A percentile compares a stretch with the other conserved stretches of the same genome.
phyloP scores from a whole-genome alignment of 2,888 invertebrate species.

The Apoderus coryli region DNA sequence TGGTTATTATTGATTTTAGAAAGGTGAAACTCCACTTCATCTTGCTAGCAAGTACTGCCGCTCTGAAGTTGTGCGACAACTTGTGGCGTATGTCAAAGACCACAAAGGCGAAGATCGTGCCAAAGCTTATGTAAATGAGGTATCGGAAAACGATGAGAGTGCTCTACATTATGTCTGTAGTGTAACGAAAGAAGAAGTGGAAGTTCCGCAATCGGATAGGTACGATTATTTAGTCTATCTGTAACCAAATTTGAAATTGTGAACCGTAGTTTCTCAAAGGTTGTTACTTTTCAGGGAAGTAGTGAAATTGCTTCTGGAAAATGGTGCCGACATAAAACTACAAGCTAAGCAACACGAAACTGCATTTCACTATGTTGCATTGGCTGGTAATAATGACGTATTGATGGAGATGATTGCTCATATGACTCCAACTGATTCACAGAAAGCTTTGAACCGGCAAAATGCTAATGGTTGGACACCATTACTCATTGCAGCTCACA shows the following conservation, averaged over 20 bases:
- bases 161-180: constrained; percentile 91
- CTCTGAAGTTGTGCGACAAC: constrained; percentile 72
- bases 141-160: constrained; percentile 85
- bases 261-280: not conserved
- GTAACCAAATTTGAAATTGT: not conserved
- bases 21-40: constrained; percentile 90
- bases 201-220: constrained; percentile 20
- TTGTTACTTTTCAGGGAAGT: constrained; percentile 48
- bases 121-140: constrained; percentile 72
- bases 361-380: constrained; percentile 88
- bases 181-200: constrained; percentile 69
- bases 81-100: constrained; percentile 70
- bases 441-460: constrained; percentile 87
- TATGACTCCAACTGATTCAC: constrained; percentile 79
- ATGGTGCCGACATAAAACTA: constrained; percentile 78
- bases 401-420: constrained; percentile 86
- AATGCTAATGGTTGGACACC: constrained; percentile 95
- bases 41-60: constrained; percentile 79
- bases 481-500: constrained; percentile 85
- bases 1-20: constrained; percentile 36
- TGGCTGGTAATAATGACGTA: constrained; percentile 91
- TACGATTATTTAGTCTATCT: too few species aligned
- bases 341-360: constrained; percentile 84
- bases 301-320: constrained; percentile 75
- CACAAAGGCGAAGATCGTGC: constrained; percentile 63